Conservation (phyloP, 2,113 vertebrate genomes). For the Pachyramphus minor region DNA sequence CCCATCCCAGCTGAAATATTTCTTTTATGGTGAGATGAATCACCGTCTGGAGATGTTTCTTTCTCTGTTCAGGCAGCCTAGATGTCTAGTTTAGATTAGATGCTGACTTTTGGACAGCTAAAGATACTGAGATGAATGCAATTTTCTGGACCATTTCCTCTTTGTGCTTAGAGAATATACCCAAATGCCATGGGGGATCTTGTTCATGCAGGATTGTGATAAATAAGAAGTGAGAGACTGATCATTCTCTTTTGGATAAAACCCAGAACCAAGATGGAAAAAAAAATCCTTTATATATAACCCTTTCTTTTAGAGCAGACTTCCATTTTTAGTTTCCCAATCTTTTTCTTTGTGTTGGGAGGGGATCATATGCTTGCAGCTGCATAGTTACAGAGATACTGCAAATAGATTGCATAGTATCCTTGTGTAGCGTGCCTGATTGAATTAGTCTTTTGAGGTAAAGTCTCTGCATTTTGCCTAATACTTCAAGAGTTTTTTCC, state of each 20-base stretch:
- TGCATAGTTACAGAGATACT: neutral
- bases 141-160: neutral
- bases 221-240: neutral
- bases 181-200: neutral
- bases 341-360: neutral
- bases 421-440: neutral
- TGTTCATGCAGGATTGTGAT: neutral
- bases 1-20: neutral
- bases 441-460: neutral
- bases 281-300: neutral
- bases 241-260: neutral
- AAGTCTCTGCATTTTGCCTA: neutral
- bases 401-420: neutral
- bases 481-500: neutral
- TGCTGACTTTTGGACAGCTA: constrained; percentile 16
- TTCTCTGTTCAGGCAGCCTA: neutral
- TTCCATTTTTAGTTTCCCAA: neutral
- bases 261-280: neutral
- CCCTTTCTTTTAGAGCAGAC: neutral
- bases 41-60: constrained; percentile 29
- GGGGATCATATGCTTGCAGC: neutral
- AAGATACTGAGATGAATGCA: constrained; percentile 21
- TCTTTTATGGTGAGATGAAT: constrained; percentile 28
- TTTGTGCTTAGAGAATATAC: neutral
- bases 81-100: constrained; percentile 60